Percentiles rank a stretch among this genome's conserved stretches.
phyloP scores from a whole-genome alignment of 1,140 invertebrate species.

The Zaprionus ornatus region DNA sequence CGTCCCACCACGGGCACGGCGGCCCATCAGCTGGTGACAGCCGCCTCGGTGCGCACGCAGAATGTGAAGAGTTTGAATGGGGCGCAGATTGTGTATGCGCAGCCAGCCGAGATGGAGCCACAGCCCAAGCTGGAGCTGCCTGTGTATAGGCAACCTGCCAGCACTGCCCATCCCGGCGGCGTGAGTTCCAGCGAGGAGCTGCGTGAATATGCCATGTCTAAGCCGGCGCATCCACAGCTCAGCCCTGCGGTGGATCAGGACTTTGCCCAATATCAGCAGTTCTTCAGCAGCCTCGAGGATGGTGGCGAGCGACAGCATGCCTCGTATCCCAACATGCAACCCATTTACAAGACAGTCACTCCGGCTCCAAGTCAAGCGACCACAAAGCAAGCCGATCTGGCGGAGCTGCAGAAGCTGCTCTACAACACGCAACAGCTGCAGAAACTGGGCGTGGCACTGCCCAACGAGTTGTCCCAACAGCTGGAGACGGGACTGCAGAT shows the following conservation, averaged over 20 bases:
- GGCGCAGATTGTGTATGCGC: constrained; percentile 69
- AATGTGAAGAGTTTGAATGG: constrained; percentile 68
- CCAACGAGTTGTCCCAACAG: constrained; percentile 70
- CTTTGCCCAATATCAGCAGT: constrained; percentile 66
- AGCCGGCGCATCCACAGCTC: constrained; percentile 59
- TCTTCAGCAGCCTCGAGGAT: constrained; percentile 68
- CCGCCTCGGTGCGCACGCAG: constrained; percentile 68
- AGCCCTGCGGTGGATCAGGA: constrained; percentile 21
- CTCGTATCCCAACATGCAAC: constrained; percentile 67
- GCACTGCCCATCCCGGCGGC: not conserved
- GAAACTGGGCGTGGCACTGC: constrained; percentile 83
- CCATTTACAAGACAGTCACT: constrained; percentile 68
- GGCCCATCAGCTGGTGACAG: constrained; percentile 55
- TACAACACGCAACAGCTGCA: constrained; percentile 82
- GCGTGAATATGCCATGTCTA: constrained; percentile 63
- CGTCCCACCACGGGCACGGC: constrained; percentile 1
- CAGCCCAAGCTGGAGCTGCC: constrained; percentile 59
- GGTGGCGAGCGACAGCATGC: constrained; percentile 48
- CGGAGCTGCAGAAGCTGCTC: constrained; percentile 74
- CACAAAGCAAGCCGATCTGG: constrained; percentile 53
- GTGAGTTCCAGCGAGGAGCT: constrained; percentile 70
- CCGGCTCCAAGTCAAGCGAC: not conserved
- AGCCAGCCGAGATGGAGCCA: constrained; percentile 36
- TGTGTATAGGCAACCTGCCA: constrained; percentile 46
- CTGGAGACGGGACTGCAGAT: constrained; percentile 66